A percentile compares a stretch with the other conserved stretches of the same genome.
These are phyloP conservation scores for Phylloscopus collybita DNA, from an alignment of 2,797 vertebrate genomes.

Conservation along the genomic window DNA sequence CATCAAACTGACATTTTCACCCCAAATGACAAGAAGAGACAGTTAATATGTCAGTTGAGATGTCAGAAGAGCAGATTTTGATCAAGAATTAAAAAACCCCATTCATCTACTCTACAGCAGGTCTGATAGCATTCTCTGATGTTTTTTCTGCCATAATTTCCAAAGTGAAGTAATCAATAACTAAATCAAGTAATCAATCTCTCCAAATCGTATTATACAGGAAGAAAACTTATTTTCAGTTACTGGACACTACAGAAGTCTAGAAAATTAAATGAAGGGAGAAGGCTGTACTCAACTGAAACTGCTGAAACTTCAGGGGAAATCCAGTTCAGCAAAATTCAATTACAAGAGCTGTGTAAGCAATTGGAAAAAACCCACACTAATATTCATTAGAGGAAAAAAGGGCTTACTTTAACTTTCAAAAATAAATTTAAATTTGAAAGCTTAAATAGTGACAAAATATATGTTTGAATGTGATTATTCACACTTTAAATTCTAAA, in stretches of 20 bases:
- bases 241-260: not conserved
- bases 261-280: not conserved
- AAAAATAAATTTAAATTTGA: conserved; percentile 9
- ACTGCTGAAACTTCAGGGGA: not conserved
- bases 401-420: not conserved
- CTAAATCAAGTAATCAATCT: not conserved
- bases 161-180: not conserved
- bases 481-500: conserved; percentile 7
- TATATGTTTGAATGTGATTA: not conserved
- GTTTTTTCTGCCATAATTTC: not conserved
- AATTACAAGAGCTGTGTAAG: conserved; percentile 15
- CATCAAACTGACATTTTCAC: conserved; percentile 34
- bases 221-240: not conserved
- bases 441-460: not conserved
- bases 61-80: conserved; percentile 15
- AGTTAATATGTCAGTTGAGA: not conserved
- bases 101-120: not conserved
- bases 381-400: not conserved
- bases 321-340: conserved; percentile 36
- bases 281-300: not conserved
- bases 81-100: not conserved
- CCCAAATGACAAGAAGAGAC: not conserved
- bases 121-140: not conserved
- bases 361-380: not conserved
- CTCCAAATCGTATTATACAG: not conserved